Percentiles rank a stretch among this genome's conserved stretches.
Evolutionary conservation across 2,888 invertebrate genomes (phyloP).

Genomic region (Tenthredo livida): DNA sequence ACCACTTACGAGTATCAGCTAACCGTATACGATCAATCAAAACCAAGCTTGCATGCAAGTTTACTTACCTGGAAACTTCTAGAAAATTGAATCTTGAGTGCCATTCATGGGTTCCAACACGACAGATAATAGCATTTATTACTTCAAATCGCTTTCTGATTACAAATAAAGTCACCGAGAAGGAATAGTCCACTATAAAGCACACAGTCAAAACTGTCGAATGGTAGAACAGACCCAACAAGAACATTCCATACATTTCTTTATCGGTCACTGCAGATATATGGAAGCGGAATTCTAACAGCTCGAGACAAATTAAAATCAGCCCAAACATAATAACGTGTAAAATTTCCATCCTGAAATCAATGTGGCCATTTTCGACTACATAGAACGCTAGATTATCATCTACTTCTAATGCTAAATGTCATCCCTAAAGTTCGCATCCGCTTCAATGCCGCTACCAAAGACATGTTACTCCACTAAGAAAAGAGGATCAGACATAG

Average conservation of each 20-base stretch:
- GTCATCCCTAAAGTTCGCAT: neutral
- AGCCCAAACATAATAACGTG: neutral
- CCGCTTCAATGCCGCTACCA: neutral
- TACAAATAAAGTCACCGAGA: neutral
- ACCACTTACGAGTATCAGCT: neutral
- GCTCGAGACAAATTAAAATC: neutral
- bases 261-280: neutral
- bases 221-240: neutral
- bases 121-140: neutral
- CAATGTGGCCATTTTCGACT: neutral
- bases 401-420: too few relatives aligned
- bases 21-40: neutral
- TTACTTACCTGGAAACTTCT: slow-evolving; percentile 4
- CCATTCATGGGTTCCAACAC: neutral
- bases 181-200: neutral
- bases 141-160: neutral
- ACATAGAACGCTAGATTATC: too few relatives aligned
- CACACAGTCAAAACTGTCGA: neutral
- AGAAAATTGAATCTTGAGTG: neutral
- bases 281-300: neutral
- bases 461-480: neutral
- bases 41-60: neutral
- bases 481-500: neutral
- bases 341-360: neutral
- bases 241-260: neutral